Conservation (phyloP, 2,888 invertebrate species). For the Athalia circularis region DNA sequence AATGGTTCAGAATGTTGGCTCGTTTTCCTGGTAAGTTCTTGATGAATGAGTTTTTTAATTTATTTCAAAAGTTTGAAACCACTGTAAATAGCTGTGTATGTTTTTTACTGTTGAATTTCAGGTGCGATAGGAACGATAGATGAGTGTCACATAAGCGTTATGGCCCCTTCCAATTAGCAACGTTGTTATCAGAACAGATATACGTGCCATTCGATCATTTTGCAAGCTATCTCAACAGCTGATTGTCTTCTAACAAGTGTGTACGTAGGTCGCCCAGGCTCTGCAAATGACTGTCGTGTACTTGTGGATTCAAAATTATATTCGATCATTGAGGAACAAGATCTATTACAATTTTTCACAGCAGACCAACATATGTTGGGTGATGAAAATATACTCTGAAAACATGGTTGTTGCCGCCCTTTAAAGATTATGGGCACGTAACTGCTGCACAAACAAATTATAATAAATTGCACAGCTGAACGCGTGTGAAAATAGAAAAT, state of each 20-base stretch:
- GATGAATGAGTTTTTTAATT: too few species aligned
- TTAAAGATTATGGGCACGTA: slow-evolving; percentile 25
- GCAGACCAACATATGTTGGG: slow-evolving; percentile 41
- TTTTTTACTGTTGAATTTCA: background rate
- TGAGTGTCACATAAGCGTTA: slow-evolving; percentile 39
- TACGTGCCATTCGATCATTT: slow-evolving; percentile 21
- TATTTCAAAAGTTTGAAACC: slow-evolving; percentile 5
- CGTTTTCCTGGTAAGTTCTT: background rate
- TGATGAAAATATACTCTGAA: slow-evolving; percentile 35
- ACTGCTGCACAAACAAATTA: slow-evolving; percentile 21
- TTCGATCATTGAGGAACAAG: slow-evolving; percentile 16
- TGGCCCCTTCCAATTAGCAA: slow-evolving; percentile 37
- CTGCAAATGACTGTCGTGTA: slow-evolving; percentile 40
- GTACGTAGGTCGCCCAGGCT: slow-evolving; percentile 33
- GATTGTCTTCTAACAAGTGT: slow-evolving; percentile 37
- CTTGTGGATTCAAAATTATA: background rate
- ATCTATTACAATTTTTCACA: slow-evolving; percentile 6
- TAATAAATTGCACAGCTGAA: slow-evolving; percentile 34
- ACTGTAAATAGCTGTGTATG: too few species aligned
- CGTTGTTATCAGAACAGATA: slow-evolving; percentile 38
- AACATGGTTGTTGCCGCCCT: slow-evolving; percentile 38
- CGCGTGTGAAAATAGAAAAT: slow-evolving; percentile 41
- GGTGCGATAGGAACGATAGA: too few species aligned
- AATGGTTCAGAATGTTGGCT: background rate
- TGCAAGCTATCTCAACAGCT: slow-evolving; percentile 43